These are phyloP conservation scores for Stercorarius parasiticus DNA, from an alignment of 2,113 vertebrate genomes.

Conservation along the genomic window DNA sequence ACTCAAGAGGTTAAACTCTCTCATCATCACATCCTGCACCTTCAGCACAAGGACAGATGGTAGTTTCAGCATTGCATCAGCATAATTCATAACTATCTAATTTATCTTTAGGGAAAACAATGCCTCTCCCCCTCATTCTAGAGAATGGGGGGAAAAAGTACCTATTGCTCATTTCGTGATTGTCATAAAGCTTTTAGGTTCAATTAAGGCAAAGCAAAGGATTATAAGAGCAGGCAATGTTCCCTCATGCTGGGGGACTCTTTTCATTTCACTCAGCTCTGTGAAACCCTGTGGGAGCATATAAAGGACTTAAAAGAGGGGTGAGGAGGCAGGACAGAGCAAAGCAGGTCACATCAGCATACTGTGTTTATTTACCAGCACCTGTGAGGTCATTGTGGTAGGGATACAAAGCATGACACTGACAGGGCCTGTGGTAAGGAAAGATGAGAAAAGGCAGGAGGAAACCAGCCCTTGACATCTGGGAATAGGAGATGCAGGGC, in stretches of 20 bases:
- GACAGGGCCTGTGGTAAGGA: neutral
- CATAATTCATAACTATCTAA: neutral
- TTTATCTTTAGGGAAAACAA: neutral
- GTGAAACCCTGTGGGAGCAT: neutral
- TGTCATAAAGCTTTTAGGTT: neutral
- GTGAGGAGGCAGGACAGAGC: neutral
- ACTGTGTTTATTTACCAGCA: too few relatives aligned
- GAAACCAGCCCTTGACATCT: neutral
- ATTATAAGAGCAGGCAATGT: neutral
- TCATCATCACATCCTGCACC: neutral
- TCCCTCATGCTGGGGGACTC: neutral
- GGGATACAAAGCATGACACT: neutral
- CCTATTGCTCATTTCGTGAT: neutral
- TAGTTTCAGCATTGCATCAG: neutral
- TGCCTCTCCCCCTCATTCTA: neutral
- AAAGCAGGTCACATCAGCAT: neutral
- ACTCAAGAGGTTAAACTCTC: neutral
- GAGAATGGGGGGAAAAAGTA: neutral
- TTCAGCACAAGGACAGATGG: neutral
- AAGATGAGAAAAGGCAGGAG: neutral
- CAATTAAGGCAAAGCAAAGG: neutral
- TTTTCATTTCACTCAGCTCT: neutral
- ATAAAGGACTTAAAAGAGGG: neutral
- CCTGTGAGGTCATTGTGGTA: accelerated
- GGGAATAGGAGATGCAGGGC: neutral